phyloP scores from a whole-genome alignment of 2,113 vertebrate species.

The Nothobranchius furzeri region DNA sequence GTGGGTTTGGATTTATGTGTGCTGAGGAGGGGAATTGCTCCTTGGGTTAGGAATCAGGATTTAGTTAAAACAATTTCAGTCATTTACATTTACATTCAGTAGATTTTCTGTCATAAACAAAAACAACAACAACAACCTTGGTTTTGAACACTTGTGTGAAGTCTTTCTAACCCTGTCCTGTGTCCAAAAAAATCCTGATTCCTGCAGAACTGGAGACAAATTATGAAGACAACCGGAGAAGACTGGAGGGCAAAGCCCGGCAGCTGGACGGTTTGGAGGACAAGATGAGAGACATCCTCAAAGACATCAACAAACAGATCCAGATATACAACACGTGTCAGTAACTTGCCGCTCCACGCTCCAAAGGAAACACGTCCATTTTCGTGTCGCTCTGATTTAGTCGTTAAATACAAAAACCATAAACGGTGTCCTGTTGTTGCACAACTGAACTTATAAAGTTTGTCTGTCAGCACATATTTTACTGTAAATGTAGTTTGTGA shows the following conservation, averaged over 20 bases:
- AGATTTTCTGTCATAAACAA: no score
- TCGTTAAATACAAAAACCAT: neutral
- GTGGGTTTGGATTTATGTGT: neutral
- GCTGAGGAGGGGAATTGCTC: neutral
- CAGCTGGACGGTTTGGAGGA: constrained; percentile 93
- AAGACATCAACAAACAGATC: constrained; percentile 93
- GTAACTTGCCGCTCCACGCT: constrained; percentile 58
- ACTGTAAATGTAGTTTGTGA: constrained; percentile 16
- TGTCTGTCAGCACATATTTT: constrained; percentile 19
- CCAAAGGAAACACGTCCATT: constrained; percentile 4
- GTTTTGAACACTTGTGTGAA: neutral
- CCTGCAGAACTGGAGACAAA: constrained; percentile 86
- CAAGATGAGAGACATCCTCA: constrained; percentile 90
- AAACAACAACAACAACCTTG: no score
- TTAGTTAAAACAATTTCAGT: neutral
- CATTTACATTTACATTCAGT: no score
- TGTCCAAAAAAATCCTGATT: constrained; percentile 3
- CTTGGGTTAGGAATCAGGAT: neutral
- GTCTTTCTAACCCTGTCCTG: accelerated
- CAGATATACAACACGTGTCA: constrained; percentile 99
- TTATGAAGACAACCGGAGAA: constrained; percentile 89
- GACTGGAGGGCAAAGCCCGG: constrained; percentile 88
- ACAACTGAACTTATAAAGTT: constrained; percentile 4
- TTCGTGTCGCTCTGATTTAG: neutral
- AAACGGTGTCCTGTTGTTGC: neutral